Conservation (phyloP, 2,888 invertebrate species). For the Cosmopolites sordidus region DNA sequence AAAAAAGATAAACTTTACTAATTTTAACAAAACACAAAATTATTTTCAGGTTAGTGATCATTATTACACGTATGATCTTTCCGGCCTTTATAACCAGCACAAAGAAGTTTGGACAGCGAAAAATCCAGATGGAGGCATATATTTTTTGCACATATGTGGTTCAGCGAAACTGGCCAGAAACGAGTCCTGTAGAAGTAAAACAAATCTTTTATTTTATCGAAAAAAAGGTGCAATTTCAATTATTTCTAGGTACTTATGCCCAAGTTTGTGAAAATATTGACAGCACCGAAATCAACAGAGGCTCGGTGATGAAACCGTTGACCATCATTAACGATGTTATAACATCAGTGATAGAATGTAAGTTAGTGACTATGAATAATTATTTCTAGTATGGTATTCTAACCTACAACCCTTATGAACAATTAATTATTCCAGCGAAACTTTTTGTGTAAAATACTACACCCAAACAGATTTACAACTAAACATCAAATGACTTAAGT, state of each 20-base stretch:
- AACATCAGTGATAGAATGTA: conserved; percentile 18
- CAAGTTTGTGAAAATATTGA: conserved; percentile 18
- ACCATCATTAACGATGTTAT: conserved; percentile 6
- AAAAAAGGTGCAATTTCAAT: not conserved
- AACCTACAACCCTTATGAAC: too few relatives aligned
- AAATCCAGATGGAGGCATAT: conserved; percentile 17
- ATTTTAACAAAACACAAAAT: too few relatives aligned
- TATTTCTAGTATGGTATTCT: too few relatives aligned
- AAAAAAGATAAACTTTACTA: too few relatives aligned
- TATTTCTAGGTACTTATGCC: conserved; percentile 10
- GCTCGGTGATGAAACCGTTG: conserved; percentile 11
- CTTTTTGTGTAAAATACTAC: too few relatives aligned
- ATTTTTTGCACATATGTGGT: conserved; percentile 33
- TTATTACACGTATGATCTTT: conserved; percentile 22
- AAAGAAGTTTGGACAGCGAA: conserved; percentile 12
- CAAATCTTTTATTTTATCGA: conserved; percentile 3
- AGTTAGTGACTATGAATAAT: conserved; percentile 3
- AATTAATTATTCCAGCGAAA: too few relatives aligned
- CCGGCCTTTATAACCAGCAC: conserved; percentile 18
- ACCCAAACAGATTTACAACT: too few relatives aligned
- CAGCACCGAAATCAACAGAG: conserved; percentile 10
- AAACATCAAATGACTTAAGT: too few relatives aligned
- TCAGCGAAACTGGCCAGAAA: conserved; percentile 16
- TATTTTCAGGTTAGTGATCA: conserved; percentile 20
- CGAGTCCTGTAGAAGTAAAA: conserved; percentile 28